Evolutionary conservation across 2,113 vertebrate species (phyloP).

Genomic region (Ctenomys sociabilis): DNA sequence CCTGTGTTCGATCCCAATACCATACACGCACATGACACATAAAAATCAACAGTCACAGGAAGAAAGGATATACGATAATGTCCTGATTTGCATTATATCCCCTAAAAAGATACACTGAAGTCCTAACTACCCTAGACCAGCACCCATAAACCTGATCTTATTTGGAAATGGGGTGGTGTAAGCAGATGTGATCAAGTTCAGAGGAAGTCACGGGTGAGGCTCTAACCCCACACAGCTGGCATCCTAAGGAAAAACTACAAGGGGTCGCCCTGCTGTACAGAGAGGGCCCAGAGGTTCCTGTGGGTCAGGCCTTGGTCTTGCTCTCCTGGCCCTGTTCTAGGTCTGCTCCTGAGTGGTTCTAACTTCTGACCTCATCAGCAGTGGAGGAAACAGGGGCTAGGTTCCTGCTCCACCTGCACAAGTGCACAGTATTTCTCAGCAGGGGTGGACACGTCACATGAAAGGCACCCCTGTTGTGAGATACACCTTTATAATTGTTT

Average conservation of each 20-base stretch:
- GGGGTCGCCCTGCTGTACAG: not conserved
- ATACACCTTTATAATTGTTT: not conserved
- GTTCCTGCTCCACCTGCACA: not conserved
- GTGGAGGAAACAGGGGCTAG: not conserved
- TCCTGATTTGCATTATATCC: not conserved
- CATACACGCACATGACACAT: not conserved
- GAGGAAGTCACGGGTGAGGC: not conserved
- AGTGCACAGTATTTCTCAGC: not conserved
- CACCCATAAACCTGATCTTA: not conserved
- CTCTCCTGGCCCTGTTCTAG: not conserved
- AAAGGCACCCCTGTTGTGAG: not conserved
- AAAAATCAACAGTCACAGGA: not conserved
- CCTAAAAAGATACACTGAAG: not conserved
- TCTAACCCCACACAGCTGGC: not conserved
- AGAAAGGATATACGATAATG: not conserved
- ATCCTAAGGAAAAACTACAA: not conserved
- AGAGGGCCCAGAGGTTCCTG: not conserved
- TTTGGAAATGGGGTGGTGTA: constrained; percentile 8
- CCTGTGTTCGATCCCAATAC: not conserved
- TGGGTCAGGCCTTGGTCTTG: not conserved
- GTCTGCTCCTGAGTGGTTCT: not conserved
- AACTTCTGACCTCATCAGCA: not conserved
- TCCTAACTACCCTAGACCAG: not conserved
- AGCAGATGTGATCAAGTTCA: not conserved
- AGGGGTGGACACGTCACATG: fast-evolving